A percentile compares a stretch with the other conserved stretches of the same genome.
Conservation (phyloP, 2,113 vertebrate species). For the Hippocampus zosterae region DNA sequence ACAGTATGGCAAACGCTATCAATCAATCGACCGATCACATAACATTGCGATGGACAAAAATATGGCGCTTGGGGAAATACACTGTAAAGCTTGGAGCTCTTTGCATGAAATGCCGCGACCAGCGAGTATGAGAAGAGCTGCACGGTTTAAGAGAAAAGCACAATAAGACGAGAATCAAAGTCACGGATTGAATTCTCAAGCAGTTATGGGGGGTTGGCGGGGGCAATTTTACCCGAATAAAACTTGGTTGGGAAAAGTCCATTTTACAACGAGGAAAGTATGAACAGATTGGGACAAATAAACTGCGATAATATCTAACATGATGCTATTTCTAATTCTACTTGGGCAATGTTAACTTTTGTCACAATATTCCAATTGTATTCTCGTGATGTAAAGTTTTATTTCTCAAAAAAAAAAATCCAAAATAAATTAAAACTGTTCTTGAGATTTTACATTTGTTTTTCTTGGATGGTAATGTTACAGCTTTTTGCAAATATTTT, state of each 20-base stretch:
- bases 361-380: no score
- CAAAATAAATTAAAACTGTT: no score
- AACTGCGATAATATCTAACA: no score
- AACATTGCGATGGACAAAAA: not conserved
- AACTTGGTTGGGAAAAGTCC: not conserved
- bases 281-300: no score
- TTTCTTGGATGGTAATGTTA: no score
- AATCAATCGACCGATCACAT: not conserved
- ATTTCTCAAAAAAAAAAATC: no score
- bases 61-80: not conserved
- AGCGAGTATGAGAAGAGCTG: slow-evolving; percentile 19
- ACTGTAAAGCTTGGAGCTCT: slow-evolving; percentile 12
- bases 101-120: slow-evolving; percentile 23
- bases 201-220: not conserved
- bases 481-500: no score
- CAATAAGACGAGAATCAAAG: not conserved
- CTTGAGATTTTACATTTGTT: no score
- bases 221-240: not conserved
- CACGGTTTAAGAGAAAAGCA: slow-evolving; percentile 10
- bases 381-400: no score
- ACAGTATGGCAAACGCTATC: slow-evolving; percentile 33
- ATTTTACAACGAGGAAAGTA: no score
- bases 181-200: not conserved
- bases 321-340: no score
- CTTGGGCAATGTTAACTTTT: no score